phyloP scores from a whole-genome alignment of 2,113 vertebrate species.

The Rhinogobius similis region DNA sequence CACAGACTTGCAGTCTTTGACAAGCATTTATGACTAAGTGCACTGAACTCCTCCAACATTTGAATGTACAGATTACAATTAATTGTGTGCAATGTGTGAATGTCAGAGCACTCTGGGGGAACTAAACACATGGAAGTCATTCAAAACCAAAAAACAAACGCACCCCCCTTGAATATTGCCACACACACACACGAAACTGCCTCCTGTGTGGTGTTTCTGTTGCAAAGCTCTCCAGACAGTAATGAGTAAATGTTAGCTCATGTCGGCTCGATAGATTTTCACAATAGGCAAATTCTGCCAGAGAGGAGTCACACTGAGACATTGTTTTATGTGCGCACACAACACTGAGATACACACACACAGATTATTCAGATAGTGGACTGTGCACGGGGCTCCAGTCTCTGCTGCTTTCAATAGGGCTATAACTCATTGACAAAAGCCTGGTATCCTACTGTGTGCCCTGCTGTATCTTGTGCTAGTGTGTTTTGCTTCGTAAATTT shows the following conservation, averaged over 20 bases:
- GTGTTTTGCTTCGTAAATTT: background rate
- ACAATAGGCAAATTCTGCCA: constrained; percentile 57
- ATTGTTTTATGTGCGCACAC: constrained; percentile 46
- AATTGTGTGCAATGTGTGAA: constrained; percentile 11
- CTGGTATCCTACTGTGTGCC: constrained; percentile 51
- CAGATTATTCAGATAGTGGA: constrained; percentile 29
- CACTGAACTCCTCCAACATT: constrained; percentile 22
- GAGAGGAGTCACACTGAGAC: constrained; percentile 59
- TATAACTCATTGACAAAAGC: constrained; percentile 62
- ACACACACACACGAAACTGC: constrained; percentile 26
- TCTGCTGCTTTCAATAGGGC: constrained; percentile 40
- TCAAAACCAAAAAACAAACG: constrained; percentile 13
- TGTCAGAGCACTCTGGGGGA: constrained; percentile 32
- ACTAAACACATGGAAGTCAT: constrained; percentile 25
- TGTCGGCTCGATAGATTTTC: constrained; percentile 62
- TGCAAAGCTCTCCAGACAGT: constrained; percentile 54
- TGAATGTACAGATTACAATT: constrained; percentile 32
- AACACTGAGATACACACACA: constrained; percentile 30
- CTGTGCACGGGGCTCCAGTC: constrained; percentile 28
- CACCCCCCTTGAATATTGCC: constrained; percentile 25
- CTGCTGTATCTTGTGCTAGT: background rate
- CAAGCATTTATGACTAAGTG: constrained; percentile 39
- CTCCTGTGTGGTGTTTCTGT: constrained; percentile 51
- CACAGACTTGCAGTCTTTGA: background rate
- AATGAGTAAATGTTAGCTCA: constrained; percentile 64